Base-by-base conservation (phyloP, 2,113 vertebrate genomes). In the Theropithecus gelada region DNA sequence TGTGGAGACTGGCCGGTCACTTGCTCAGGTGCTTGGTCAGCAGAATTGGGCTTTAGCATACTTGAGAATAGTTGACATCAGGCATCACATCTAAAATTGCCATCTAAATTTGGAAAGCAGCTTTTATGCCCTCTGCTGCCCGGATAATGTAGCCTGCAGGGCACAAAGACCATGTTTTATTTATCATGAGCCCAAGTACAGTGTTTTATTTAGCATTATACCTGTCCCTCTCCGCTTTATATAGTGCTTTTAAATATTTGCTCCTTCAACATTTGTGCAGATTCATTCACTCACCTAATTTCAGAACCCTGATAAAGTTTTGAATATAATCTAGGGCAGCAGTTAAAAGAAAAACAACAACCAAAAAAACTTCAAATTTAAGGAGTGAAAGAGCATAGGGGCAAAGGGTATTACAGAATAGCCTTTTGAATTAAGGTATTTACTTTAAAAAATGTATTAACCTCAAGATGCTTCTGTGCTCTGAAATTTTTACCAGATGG, bases 21-120 rank as follows among this genome's bases (percentile, higher is more conserved):
- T 90, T 95, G 76, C 25, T 40, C n/a, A 88, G 45, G 75, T 95
- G 90, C 55, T 85, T 25, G 4, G 50, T 95, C 86, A 91, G 96
- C 81, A 93, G 48, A 96, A 97, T 1, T 91, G 43, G 82, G 66
- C 86, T 93, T 96, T 5, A 64, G 86, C 57, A 91, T 8, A 70
- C 88, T 86, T 30, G n/a, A 92, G 43, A 90, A 95, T 68, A 93
- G 92, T 35, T 90, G 76, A 96, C 68, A 84, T 55, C 55, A 57
- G 75, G 86, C 43, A 91, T 64, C 86, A 96, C 86, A 84, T 91
- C 90, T 95, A 96, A 93, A 95, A 95, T 90, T 95, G 72, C 78
- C 84, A 1, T 97, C 92, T 97, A 95, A 97, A 94, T 96, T 92
- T 94, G 88, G 88, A 96, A 96, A 80, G 68, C 91, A 92, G 84